Base-by-base conservation (phyloP, 2,888 invertebrate species). In the Didymodactylos carnosus region DNA sequence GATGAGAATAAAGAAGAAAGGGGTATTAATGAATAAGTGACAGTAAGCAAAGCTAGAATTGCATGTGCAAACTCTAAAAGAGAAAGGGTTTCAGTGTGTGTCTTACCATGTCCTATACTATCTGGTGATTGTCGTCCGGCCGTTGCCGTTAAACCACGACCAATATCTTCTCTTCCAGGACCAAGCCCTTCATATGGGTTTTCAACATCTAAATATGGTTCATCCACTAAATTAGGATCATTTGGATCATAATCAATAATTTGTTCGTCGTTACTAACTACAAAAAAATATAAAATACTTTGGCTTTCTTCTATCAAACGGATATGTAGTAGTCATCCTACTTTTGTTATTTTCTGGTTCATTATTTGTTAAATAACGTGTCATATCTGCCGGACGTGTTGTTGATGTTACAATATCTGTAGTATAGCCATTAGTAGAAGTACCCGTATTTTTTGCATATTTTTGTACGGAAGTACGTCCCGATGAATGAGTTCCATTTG, bases 191-290 rank as follows among this genome's bases (percentile, higher is more conserved):
- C 70, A 40, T 70, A 70, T 39, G 40, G 70, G 40, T 70, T 41
- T 25, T 70, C 70, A 25, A 70, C 74, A 35, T 74, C 74, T 41
- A 71, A 71, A 23, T 71, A 71, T 23, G 74, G 71, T 23, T 74
- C 74, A 35, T 74, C 74, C 25, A 71, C 72, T 49, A 62, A 72
- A 69, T 75, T 62, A 27, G 72, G 71, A 71, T 74, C 71, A n/a
- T 74, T 74, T 27, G 74, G 74, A 53, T 74, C 74, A n/a, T 74
- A 74, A 23, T 74, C 74, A 23, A 74, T 74, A 11, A 74, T 71
- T 69, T 43, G 69, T 41, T 75, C 75, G 10, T 75, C 75, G 8
- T 16, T 62, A 29, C n/a, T 62, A 8, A 14, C 62, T 62, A 62
- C 8, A 35, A 19, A 11, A 35, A 62, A n/a, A n/a, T n/a, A n/a